Conservation (phyloP, 2,113 vertebrate genomes). For the Thalassarche chlororhynchos region DNA sequence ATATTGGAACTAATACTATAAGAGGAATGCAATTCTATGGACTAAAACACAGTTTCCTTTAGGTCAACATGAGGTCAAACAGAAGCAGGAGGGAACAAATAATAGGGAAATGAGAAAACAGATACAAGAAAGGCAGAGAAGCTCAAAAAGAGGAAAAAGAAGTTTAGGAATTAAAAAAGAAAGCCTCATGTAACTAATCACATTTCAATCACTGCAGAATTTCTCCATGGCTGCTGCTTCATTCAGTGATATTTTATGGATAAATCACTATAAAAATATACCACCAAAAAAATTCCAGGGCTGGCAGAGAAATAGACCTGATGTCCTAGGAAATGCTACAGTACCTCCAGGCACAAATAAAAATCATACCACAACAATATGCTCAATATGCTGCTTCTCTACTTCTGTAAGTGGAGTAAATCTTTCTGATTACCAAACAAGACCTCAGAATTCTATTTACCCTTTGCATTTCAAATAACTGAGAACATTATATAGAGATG, state of each 20-base stretch:
- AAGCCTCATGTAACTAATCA: not conserved
- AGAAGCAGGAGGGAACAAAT: not conserved
- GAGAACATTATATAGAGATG: not conserved
- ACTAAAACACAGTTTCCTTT: not conserved
- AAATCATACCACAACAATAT: not conserved
- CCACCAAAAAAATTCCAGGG: not conserved
- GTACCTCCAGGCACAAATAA: not conserved
- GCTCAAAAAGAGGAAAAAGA: not conserved
- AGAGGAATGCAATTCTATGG: conserved; percentile 3
- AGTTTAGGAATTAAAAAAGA: not conserved
- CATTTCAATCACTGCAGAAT: not conserved
- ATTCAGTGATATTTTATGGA: not conserved
- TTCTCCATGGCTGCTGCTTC: not conserved
- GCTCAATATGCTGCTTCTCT: not conserved
- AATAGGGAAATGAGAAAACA: conserved; percentile 34
- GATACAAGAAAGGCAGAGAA: not conserved
- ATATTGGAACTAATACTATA: not conserved
- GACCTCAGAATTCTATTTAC: not conserved
- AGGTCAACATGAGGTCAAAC: not conserved
- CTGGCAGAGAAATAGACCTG: not conserved
- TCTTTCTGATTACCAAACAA: not conserved
- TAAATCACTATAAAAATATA: not conserved
- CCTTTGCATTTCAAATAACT: not conserved
- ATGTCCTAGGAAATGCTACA: not conserved
- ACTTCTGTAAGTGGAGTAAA: not conserved